Evolutionary conservation across 2,797 vertebrate species (phyloP).

Genomic region (Labeo calbasu): DNA sequence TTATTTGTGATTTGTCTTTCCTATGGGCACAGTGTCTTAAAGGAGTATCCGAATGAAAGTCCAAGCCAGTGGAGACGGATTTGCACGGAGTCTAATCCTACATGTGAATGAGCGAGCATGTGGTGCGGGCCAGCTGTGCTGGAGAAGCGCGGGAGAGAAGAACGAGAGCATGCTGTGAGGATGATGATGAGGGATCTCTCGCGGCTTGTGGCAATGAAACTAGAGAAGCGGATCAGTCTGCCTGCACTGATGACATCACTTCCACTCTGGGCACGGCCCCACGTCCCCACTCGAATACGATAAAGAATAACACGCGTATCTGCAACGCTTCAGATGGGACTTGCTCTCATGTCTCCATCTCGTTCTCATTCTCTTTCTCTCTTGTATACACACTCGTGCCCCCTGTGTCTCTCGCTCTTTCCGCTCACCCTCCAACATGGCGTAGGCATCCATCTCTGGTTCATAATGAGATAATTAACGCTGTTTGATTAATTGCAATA

Average conservation of each 20-base stretch:
- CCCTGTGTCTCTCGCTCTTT: constrained; percentile 49
- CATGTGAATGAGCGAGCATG: constrained; percentile 80
- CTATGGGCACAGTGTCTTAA: not conserved
- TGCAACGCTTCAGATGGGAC: constrained; percentile 33
- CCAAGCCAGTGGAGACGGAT: constrained; percentile 73
- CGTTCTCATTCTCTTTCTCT: constrained; percentile 8
- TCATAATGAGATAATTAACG: constrained; percentile 75
- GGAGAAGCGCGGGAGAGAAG: constrained; percentile 73
- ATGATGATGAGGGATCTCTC: constrained; percentile 81
- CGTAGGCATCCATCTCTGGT: constrained; percentile 62
- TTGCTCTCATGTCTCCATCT: constrained; percentile 24
- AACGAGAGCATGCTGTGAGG: constrained; percentile 76
- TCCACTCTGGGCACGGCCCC: constrained; percentile 3
- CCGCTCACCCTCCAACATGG: constrained; percentile 51
- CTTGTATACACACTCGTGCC: constrained; percentile 12
- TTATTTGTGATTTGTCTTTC: not conserved
- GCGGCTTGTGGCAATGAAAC: constrained; percentile 64
- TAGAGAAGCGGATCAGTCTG: constrained; percentile 70
- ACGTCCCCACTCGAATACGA: constrained; percentile 11
- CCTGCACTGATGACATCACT: constrained; percentile 34
- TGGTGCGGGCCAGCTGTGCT: constrained; percentile 78
- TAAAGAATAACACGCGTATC: constrained; percentile 7
- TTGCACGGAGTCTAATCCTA: constrained; percentile 76
- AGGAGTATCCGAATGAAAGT: constrained; percentile 16
- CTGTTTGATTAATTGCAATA: constrained; percentile 73